Percentiles rank a stretch among this genome's conserved stretches.
These are phyloP conservation scores for Panulirus ornatus DNA, from an alignment of 1,140 invertebrate species.

Conservation along the genomic window DNA sequence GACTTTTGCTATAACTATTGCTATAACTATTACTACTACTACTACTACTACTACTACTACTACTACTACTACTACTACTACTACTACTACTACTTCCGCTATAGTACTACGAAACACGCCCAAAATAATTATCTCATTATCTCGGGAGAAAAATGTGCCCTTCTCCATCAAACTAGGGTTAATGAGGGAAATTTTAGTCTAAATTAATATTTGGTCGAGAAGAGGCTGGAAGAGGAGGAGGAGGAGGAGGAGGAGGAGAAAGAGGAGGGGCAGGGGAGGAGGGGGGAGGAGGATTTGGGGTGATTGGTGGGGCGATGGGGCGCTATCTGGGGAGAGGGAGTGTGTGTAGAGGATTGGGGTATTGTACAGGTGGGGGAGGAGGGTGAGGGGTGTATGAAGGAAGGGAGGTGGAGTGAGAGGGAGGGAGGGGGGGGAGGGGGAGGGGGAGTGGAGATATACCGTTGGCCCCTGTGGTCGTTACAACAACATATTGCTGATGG, in stretches of 20 bases:
- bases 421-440: too few species aligned
- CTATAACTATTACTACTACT: conserved; percentile 24
- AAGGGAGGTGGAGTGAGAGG: not conserved
- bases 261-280: not conserved
- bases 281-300: not conserved
- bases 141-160: conserved; percentile 4
- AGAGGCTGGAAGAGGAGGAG: not conserved
- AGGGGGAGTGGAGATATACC: not conserved
- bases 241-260: not conserved
- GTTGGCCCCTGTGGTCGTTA: conserved; percentile 15
- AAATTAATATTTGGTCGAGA: conserved; percentile 43
- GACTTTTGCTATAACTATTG: not conserved
- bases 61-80: conserved; percentile 42
- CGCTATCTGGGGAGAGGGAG: not conserved
- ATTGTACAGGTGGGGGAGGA: too few species aligned
- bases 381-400: not conserved
- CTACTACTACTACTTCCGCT: not conserved
- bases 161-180: conserved; percentile 24
- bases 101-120: conserved; percentile 30
- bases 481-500: conserved; percentile 35
- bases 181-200: conserved; percentile 47
- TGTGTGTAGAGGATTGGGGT: too few species aligned
- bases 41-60: conserved; percentile 25
- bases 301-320: not conserved
- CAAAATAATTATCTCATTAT: conserved; percentile 26